phyloP scores from a whole-genome alignment of 2,113 vertebrate genomes.

The Trichomycterus rosablanca region DNA sequence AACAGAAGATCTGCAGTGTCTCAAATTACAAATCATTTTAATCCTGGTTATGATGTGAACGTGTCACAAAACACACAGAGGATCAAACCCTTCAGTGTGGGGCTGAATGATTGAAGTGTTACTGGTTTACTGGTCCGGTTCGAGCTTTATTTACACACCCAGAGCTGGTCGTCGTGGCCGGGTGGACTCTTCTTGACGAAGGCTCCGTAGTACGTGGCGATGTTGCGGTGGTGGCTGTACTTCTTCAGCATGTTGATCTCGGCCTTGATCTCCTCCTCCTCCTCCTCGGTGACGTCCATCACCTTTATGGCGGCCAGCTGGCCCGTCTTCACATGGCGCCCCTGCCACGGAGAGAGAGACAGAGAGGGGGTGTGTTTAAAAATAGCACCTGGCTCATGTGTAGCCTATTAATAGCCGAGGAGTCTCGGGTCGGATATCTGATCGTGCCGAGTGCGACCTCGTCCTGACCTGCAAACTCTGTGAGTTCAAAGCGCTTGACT shows the following conservation, averaged over 20 bases:
- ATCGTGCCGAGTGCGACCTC: background rate
- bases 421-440: conserved; percentile 2
- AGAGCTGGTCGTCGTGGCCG: conserved; percentile 88
- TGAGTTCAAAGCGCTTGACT: background rate
- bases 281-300: conserved; percentile 92
- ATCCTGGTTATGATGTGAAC: too few relatives aligned
- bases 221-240: conserved; percentile 90
- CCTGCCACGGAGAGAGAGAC: conserved; percentile 56
- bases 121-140: too few relatives aligned
- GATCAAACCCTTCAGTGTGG: too few relatives aligned
- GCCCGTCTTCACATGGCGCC: conserved; percentile 86
- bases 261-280: conserved; percentile 91
- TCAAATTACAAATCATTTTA: too few relatives aligned
- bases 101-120: too few relatives aligned
- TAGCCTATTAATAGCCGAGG: conserved; percentile 20
- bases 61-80: too few relatives aligned
- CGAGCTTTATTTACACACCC: too few relatives aligned
- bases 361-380: background rate
- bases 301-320: conserved; percentile 93
- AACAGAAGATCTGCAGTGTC: too few relatives aligned
- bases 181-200: conserved; percentile 92
- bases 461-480: background rate
- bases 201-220: conserved; percentile 90
- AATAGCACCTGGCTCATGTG: conserved; percentile 25
- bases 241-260: conserved; percentile 96